Evolutionary conservation across 1,140 invertebrate genomes (phyloP), one percentile per base, ranked within the genome.

Genomic region (Listronotus oregonensis): DNA sequence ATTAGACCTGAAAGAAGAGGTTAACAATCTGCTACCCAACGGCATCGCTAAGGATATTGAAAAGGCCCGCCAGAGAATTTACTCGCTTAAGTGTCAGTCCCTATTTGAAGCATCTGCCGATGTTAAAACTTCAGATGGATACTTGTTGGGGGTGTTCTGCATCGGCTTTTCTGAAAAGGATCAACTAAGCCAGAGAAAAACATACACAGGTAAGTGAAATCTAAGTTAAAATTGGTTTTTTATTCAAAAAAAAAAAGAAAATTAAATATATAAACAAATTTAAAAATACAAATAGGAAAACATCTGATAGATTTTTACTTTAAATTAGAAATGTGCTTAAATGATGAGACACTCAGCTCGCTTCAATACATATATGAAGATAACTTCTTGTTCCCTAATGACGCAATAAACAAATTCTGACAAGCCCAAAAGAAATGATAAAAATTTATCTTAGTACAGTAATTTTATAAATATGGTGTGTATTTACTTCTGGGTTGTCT

Each of bases 1-100:
- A 57, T 90, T 88, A 63, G 95, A 98, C 75, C 83, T 98, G 66
- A 96, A 96, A 73, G 93, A 95, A 75, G 92, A 98, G 7, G 96
- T 99, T 15, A 94, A 93, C 82, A 98, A 98, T 79, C 83, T 98
- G 59, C 89, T 97, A 64, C 95, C 97, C 15, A 97, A 99, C 82
- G 95, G 95, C 27, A 99, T 99, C 76, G 96, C 96, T 42, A 98
- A 98, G 82, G 98, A 99, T 76, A 99, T 99, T 78, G 96, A 99
- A 79, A 99, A 99, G 82, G 88, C 87, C 7, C 98, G 95, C 73
- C 94, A 96, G 77, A 90, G 90, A 47, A 97, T 98, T 77, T 99
- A 98, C 78, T 81, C 82, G 83, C 81, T 81, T 82, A 99, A 99
- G 83, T 99, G 96, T 96, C 89, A 92, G 84, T 98, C 97, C 3